A percentile compares a stretch with the other conserved stretches of the same genome.
Conservation (phyloP, 2,113 vertebrate genomes). For the Daboia siamensis region DNA sequence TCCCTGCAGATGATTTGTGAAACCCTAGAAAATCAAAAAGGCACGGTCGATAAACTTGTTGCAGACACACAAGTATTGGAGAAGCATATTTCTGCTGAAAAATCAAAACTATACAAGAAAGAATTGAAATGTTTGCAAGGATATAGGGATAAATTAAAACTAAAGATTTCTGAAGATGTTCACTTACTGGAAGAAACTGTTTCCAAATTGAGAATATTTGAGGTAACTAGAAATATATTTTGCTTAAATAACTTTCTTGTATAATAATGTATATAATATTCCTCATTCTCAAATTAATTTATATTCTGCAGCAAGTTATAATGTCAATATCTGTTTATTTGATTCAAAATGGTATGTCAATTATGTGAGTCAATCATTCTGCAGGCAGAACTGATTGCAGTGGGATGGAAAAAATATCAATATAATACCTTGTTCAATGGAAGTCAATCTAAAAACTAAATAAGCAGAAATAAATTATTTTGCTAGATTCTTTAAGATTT, state of each 20-base stretch:
- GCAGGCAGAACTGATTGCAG: neutral
- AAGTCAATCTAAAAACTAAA: neutral
- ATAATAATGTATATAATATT: neutral
- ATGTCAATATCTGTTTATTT: neutral
- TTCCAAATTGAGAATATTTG: constrained; percentile 81
- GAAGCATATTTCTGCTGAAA: constrained; percentile 49
- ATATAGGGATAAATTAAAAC: constrained; percentile 79
- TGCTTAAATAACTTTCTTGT: neutral
- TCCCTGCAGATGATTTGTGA: constrained; percentile 70
- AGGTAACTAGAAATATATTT: constrained; percentile 70
- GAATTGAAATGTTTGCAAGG: constrained; percentile 72
- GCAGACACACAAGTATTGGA: constrained; percentile 72
- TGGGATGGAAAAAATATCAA: neutral
- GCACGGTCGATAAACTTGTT: constrained; percentile 65
- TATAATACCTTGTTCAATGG: neutral
- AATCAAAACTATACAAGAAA: constrained; percentile 52
- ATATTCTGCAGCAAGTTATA: neutral
- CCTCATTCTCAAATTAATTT: neutral
- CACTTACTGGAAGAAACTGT: constrained; percentile 80
- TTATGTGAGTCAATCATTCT: neutral
- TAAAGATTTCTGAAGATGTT: constrained; percentile 75
- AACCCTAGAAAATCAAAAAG: constrained; percentile 78
- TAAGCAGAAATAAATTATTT: neutral
- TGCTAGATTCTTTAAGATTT: neutral
- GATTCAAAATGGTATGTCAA: neutral